Percentiles rank a stretch among this genome's conserved stretches.
Conservation (phyloP, 2,797 vertebrate species). For the Todus mexicanus region DNA sequence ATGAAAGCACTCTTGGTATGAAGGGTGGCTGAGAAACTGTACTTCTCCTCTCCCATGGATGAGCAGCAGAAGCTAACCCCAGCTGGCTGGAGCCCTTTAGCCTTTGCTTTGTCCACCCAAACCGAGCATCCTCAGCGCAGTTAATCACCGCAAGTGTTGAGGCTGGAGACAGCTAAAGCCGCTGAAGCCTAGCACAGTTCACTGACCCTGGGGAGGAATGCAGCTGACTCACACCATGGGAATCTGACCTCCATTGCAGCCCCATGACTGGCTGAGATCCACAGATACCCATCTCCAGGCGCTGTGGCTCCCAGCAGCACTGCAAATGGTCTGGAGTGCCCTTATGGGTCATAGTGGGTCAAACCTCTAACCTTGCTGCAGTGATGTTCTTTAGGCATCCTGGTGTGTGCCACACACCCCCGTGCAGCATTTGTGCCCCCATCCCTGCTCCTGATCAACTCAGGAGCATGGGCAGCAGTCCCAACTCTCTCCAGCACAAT, state of each 20-base stretch:
- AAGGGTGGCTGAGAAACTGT: not conserved
- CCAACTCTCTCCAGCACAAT: not conserved
- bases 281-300: not conserved
- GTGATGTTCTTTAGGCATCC: not conserved
- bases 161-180: not conserved
- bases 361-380: not conserved
- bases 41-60: not conserved
- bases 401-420: accelerated
- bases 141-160: not conserved
- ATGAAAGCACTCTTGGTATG: not conserved
- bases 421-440: not conserved
- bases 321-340: accelerated
- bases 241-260: not conserved
- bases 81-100: not conserved
- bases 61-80: not conserved
- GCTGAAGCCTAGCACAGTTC: not conserved
- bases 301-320: not conserved
- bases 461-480: not conserved
- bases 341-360: accelerated
- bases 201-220: slow-evolving; percentile 1
- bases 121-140: not conserved
- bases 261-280: not conserved
- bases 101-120: not conserved
- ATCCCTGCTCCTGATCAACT: not conserved
- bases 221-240: not conserved